phyloP scores from a whole-genome alignment of 2,888 invertebrate species.

The Tyria jacobaeae region DNA sequence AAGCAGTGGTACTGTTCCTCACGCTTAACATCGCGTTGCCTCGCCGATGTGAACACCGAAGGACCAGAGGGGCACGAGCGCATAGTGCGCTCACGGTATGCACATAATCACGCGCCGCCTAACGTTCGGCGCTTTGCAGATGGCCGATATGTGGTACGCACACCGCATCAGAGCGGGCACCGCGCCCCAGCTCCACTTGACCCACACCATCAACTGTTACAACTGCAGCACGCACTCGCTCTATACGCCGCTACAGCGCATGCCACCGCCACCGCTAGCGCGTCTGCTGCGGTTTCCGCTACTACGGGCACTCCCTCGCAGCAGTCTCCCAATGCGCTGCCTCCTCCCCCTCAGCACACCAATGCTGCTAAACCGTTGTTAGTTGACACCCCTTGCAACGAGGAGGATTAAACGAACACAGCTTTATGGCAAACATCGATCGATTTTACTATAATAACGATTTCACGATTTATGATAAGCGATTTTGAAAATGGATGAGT shows the following conservation, averaged over 20 bases:
- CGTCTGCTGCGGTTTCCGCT: conserved; percentile 62
- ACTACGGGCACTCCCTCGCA: conserved; percentile 62
- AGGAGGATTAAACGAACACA: conserved; percentile 70
- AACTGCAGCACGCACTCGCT: conserved; percentile 81
- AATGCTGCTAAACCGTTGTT: conserved; percentile 75
- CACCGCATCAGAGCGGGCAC: conserved; percentile 83
- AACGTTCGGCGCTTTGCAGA: conserved; percentile 83
- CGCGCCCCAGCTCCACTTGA: conserved; percentile 81
- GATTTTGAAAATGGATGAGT: conserved; percentile 56
- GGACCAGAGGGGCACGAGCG: conserved; percentile 84
- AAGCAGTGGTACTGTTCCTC: conserved; percentile 85
- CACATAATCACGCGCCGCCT: conserved; percentile 83
- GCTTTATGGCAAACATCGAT: conserved; percentile 38
- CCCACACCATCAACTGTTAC: conserved; percentile 81
- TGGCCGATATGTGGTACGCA: conserved; percentile 82
- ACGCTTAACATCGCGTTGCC: conserved; percentile 80
- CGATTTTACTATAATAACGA: conserved; percentile 43
- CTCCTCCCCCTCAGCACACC: conserved; percentile 66
- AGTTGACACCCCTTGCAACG: conserved; percentile 80
- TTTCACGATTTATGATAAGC: conserved; percentile 57
- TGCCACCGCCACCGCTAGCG: conserved; percentile 76
- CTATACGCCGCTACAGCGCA: conserved; percentile 81
- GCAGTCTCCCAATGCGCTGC: conserved; percentile 65
- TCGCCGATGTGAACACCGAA: conserved; percentile 82
- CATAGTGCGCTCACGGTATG: conserved; percentile 81